Conservation (phyloP, 2,888 invertebrate genomes). For the Calephelis perditalis region DNA sequence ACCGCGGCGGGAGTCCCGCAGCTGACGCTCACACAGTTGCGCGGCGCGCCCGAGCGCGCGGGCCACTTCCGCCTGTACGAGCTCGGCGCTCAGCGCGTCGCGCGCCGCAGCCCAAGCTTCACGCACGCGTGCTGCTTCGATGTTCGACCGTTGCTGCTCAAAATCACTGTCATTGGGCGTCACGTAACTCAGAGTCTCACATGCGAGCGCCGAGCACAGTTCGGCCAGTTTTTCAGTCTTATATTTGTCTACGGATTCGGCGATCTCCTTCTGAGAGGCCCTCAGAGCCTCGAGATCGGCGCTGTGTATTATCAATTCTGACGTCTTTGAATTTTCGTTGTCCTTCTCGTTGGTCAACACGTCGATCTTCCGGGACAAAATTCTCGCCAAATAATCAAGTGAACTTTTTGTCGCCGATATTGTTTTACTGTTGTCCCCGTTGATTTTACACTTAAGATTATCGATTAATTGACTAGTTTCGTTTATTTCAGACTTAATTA, state of each 20-base stretch:
- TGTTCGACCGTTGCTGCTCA: slow-evolving; percentile 53
- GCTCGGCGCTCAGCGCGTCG: slow-evolving; percentile 84
- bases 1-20: slow-evolving; percentile 72
- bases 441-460: slow-evolving; percentile 82
- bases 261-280: slow-evolving; percentile 79
- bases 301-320: slow-evolving; percentile 60
- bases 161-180: slow-evolving; percentile 64
- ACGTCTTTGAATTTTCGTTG: slow-evolving; percentile 43
- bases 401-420: slow-evolving; percentile 57
- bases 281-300: slow-evolving; percentile 72
- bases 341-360: slow-evolving; percentile 51
- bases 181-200: slow-evolving; percentile 82
- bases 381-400: slow-evolving; percentile 85
- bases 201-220: slow-evolving; percentile 83
- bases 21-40: slow-evolving; percentile 81
- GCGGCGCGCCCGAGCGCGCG: slow-evolving; percentile 85
- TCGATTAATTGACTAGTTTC: slow-evolving; percentile 88
- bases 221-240: slow-evolving; percentile 83
- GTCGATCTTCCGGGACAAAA: slow-evolving; percentile 84
- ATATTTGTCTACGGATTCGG: slow-evolving; percentile 79
- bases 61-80: slow-evolving; percentile 87
- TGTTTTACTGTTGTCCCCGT: slow-evolving; percentile 70
- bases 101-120: slow-evolving; percentile 87
- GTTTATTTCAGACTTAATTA: slow-evolving; percentile 82
- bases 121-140: slow-evolving; percentile 83